Conservation (phyloP, 2,797 vertebrate species). For the Ciconia nigra region DNA sequence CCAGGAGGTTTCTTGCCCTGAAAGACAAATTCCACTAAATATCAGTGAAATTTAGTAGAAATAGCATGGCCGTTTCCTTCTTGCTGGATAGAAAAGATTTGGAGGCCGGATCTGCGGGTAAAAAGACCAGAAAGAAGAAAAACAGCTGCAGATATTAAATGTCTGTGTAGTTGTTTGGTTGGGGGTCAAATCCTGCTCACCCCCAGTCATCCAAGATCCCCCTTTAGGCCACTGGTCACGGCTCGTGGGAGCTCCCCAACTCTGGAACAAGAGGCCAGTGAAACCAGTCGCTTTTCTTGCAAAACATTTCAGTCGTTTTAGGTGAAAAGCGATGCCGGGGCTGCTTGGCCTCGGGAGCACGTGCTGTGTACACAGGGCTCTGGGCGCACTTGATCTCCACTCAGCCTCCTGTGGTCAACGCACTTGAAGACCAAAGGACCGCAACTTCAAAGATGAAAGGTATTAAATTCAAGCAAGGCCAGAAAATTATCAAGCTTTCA, state of each 20-base stretch:
- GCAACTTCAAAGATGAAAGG: neutral
- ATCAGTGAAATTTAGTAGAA: neutral
- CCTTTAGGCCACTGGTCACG: rapidly evolving
- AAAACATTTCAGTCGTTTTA: neutral
- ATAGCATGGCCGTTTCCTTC: neutral
- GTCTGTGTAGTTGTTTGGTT: neutral
- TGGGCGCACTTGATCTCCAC: neutral
- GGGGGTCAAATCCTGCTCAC: neutral
- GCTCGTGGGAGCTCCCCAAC: neutral
- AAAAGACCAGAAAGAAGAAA: neutral
- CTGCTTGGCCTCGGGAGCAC: neutral
- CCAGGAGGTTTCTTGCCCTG: neutral
- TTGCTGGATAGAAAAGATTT: neutral
- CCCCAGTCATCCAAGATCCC: neutral
- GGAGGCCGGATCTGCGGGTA: neutral
- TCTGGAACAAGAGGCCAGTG: neutral
- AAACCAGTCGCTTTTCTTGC: neutral
- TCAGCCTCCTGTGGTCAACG: neutral
- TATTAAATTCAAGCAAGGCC: neutral
- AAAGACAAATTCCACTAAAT: neutral
- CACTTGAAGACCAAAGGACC: neutral
- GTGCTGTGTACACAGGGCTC: neutral
- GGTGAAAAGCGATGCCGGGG: neutral
- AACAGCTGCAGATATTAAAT: neutral
- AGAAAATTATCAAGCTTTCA: neutral